Base-by-base conservation (phyloP, 2,888 invertebrate species). In the Pilophorus perplexus region DNA sequence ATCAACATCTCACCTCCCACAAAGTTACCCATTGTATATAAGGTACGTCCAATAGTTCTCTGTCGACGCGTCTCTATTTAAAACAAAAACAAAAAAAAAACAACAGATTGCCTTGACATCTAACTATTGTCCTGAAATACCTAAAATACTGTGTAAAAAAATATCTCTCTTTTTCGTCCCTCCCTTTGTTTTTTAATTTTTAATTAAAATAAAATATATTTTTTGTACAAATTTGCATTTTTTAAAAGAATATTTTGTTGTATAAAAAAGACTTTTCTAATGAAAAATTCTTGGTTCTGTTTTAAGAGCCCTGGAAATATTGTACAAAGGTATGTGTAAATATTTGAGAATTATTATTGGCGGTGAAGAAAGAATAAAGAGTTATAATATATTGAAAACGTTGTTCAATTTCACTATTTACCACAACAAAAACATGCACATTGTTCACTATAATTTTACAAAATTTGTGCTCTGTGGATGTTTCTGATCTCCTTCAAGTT, bases 151-250 rank as follows among this genome's bases (percentile, higher is more conserved):
- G 57, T 66, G 57, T 66, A 66, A 38, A 66, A 46, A 52, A 42
- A 54, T 52, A 14, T 33, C 27, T 37, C n/a, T 52, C 38, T 23
- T 38, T 50, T 55, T n/a, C n/a, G n/a, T n/a, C n/a, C n/a, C n/a
- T n/a, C n/a, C n/a, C n/a, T n/a, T n/a, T n/a, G n/a, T n/a, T n/a
- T n/a, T n/a, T 48, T 42, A 22, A 10, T 62, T 62, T 62, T 37
- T 59, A 20, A 28, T 22, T 59, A 62, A 42, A 14, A 23, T 40
- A 66, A 46, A 37, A 38, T 33, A 66, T 66, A 57, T 68, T 68
- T 68, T 66, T 67, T 66, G 69, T 69, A 67, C 57, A 69, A 69
- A 69, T 57, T 66, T 66, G 57, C 55, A 62, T 68, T 68, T 68
- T 59, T 40, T 55, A 66, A 67, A 68, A 54, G 57, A 33, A 64